Percentiles rank a stretch among this genome's conserved stretches.
Evolutionary conservation across 2,888 invertebrate species (phyloP).

Genomic region (Phorcus lineatus): DNA sequence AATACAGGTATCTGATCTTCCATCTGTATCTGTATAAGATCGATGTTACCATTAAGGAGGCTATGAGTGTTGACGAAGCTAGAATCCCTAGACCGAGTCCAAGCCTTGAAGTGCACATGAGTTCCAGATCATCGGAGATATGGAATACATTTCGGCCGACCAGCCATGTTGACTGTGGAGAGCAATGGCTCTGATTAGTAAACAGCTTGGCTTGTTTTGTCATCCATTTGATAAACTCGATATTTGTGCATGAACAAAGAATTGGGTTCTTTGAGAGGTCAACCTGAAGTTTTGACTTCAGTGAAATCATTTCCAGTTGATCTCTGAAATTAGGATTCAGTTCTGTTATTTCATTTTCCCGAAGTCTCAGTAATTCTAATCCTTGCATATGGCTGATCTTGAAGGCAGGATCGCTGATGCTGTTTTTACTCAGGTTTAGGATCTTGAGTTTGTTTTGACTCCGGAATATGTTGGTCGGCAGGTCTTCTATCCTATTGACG

Average conservation of each 20-base stretch:
- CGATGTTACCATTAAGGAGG: neutral
- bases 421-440: neutral
- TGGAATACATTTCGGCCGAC: neutral
- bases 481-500: neutral
- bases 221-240: neutral
- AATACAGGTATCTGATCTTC: neutral
- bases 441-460: neutral
- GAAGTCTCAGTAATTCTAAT: neutral
- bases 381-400: neutral
- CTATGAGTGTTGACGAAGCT: neutral
- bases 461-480: neutral
- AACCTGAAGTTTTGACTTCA: neutral
- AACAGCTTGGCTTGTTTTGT: neutral
- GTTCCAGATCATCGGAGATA: neutral
- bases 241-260: neutral
- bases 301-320: neutral
- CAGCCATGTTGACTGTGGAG: neutral
- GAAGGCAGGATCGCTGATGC: neutral
- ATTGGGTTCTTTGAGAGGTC: neutral
- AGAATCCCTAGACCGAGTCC: neutral
- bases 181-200: neutral
- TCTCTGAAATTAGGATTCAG: neutral
- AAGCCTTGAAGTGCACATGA: neutral
- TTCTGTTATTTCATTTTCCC: neutral
- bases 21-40: neutral